Evolutionary conservation across 2,113 vertebrate species (phyloP).

Genomic region (Colius striatus): DNA sequence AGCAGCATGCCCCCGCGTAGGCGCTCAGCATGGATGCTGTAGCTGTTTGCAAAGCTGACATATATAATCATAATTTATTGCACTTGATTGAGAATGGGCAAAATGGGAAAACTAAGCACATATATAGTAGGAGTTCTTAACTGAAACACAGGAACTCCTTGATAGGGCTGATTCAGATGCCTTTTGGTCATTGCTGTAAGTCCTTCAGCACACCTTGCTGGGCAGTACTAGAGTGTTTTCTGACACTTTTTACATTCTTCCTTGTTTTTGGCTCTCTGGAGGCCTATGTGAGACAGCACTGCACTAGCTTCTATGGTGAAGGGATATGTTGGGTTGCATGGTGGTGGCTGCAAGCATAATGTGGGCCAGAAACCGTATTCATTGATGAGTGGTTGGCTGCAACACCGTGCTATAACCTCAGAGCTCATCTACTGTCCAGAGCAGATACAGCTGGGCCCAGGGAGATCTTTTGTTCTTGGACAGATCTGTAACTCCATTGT

Average conservation of each 20-base stretch:
- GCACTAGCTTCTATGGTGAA: not conserved
- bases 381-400: not conserved
- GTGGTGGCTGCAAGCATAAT: not conserved
- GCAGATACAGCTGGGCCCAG: not conserved
- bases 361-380: not conserved
- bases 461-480: not conserved
- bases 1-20: not conserved
- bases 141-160: not conserved
- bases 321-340: not conserved
- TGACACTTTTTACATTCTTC: not conserved
- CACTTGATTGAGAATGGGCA: not conserved
- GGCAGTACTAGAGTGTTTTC: not conserved
- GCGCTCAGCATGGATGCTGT: not conserved
- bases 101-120: not conserved
- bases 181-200: not conserved
- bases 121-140: not conserved
- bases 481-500: not conserved
- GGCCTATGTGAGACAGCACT: not conserved
- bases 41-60: not conserved
- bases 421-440: not conserved
- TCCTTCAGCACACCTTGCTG: not conserved
- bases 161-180: not conserved
- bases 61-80: constrained; percentile 53
- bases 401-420: fast-evolving
- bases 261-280: not conserved